Conservation (phyloP, 2,888 invertebrate species). For the Microdon myrmicae region DNA sequence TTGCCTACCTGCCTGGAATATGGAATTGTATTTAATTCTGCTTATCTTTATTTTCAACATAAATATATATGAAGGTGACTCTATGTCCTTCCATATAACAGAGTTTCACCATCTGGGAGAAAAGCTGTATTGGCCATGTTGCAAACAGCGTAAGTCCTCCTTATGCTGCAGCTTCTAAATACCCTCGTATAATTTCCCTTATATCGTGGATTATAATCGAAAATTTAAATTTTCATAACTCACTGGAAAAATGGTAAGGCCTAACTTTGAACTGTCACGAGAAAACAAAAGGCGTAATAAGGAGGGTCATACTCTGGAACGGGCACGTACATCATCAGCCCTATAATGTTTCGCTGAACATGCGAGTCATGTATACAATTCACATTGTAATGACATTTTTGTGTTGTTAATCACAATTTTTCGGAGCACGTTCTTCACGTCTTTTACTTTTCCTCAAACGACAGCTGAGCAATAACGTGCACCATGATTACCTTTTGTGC, state of each 20-base stretch:
- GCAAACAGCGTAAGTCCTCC: slow-evolving; percentile 13
- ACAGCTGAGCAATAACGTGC: too few relatives aligned
- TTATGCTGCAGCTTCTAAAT: slow-evolving; percentile 6
- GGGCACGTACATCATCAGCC: slow-evolving; percentile 2
- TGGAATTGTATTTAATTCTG: too few relatives aligned
- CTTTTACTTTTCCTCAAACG: too few relatives aligned
- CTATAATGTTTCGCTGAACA: slow-evolving; percentile 19
- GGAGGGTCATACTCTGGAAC: slow-evolving; percentile 4
- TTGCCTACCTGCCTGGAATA: too few relatives aligned
- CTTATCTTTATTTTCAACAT: too few relatives aligned
- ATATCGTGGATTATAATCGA: slow-evolving; percentile 33
- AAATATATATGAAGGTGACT: too few relatives aligned
- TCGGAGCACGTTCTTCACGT: slow-evolving; percentile 25
- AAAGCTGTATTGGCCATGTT: not conserved
- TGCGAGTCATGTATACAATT: slow-evolving; percentile 31
- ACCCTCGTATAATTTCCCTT: slow-evolving; percentile 21
- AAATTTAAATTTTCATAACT: slow-evolving; percentile 45
- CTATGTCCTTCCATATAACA: too few relatives aligned
- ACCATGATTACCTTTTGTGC: too few relatives aligned
- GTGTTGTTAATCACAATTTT: slow-evolving; percentile 43
- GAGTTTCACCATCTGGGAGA: too few relatives aligned
- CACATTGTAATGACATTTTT: slow-evolving; percentile 39
- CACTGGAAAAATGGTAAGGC: slow-evolving; percentile 25
- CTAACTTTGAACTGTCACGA: slow-evolving; percentile 1
- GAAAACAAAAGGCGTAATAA: slow-evolving; percentile 1